These are phyloP conservation scores for Ceriagrion tenellum DNA, from an alignment of 2,888 invertebrate genomes.

Conservation along the genomic window DNA sequence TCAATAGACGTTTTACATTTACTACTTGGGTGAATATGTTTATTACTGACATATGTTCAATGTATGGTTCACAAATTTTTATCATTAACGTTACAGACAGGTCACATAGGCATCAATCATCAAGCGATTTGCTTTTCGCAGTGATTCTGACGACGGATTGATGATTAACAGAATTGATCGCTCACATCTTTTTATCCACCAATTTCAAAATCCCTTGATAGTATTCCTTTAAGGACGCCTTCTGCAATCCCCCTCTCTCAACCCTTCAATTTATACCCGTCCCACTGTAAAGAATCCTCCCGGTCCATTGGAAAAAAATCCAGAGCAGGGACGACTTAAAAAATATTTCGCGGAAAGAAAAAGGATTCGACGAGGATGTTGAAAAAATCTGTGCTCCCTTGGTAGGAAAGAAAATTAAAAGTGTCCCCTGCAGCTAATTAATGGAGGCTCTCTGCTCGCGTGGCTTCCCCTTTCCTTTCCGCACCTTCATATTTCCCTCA, in stretches of 20 bases:
- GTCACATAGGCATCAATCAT: neutral
- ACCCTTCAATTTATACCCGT: neutral
- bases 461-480: neutral
- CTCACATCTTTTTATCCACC: neutral
- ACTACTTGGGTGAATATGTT: too few species aligned
- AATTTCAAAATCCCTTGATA: constrained; percentile 12
- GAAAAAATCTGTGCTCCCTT: constrained; percentile 25
- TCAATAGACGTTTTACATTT: too few species aligned
- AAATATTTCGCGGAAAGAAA: constrained; percentile 43
- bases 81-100: neutral
- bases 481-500: neutral
- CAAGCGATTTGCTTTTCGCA: neutral
- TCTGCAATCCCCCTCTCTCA: neutral
- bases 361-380: constrained; percentile 5
- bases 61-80: too few species aligned
- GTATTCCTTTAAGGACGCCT: neutral
- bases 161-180: constrained; percentile 6
- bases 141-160: neutral
- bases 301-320: neutral
- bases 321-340: neutral
- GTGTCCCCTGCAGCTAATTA: constrained; percentile 46
- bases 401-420: constrained; percentile 19
- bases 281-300: neutral
- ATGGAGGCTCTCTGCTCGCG: constrained; percentile 43
- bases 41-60: too few species aligned